Evolutionary conservation across 2,888 invertebrate genomes (phyloP).

Genomic region (Theretra japonica): DNA sequence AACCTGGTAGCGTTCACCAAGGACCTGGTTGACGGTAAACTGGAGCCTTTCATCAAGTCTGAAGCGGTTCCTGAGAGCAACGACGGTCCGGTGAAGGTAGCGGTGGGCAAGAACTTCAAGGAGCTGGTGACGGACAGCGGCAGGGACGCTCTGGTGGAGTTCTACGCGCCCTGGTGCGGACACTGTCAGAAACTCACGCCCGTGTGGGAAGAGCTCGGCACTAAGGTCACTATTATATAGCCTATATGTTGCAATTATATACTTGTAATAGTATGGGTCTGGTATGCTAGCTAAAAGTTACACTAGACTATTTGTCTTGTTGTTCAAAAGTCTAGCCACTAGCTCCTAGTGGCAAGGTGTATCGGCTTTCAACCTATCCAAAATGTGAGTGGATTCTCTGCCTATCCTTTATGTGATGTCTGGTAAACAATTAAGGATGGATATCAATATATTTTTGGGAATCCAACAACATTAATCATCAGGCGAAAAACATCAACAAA

Average conservation of each 20-base stretch:
- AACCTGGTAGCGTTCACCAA: conserved; percentile 93
- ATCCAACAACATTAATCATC: too few relatives aligned
- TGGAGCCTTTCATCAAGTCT: conserved; percentile 97
- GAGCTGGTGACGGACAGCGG: conserved; percentile 95
- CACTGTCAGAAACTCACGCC: conserved; percentile 99
- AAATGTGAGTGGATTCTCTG: too few relatives aligned
- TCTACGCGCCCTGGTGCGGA: conserved; percentile 99
- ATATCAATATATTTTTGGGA: too few relatives aligned
- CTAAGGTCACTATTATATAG: conserved; percentile 83
- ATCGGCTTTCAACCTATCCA: too few relatives aligned
- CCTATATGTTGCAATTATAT: too few relatives aligned
- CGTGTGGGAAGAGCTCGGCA: conserved; percentile 96
- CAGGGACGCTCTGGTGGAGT: conserved; percentile 97
- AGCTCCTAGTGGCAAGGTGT: background rate
- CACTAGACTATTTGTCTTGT: too few relatives aligned
- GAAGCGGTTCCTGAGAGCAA: conserved; percentile 95
- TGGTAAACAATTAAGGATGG: too few relatives aligned
- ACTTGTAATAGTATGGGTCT: too few relatives aligned
- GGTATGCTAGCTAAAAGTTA: too few relatives aligned
- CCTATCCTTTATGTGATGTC: too few relatives aligned
- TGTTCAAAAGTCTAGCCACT: too few relatives aligned
- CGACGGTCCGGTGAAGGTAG: conserved; percentile 92
- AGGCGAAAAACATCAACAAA: too few relatives aligned
- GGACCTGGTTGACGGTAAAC: conserved; percentile 90
- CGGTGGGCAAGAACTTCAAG: conserved; percentile 98